These are phyloP conservation scores for Platerodrilus igneus DNA, from an alignment of 2,888 invertebrate species.

Conservation along the genomic window DNA sequence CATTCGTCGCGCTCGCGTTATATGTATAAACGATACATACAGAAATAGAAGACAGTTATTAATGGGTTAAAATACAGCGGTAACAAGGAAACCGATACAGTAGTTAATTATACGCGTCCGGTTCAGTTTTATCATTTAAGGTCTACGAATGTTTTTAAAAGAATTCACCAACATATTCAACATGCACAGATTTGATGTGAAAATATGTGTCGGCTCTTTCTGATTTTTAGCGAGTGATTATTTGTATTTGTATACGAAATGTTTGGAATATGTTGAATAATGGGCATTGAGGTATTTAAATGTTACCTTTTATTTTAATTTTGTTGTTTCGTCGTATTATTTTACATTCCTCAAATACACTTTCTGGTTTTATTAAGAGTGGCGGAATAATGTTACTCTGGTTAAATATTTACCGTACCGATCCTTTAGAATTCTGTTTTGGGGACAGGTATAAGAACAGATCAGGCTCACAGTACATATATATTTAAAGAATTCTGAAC, in stretches of 20 bases:
- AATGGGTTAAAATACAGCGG: conserved; percentile 8
- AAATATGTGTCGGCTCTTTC: conserved; percentile 27
- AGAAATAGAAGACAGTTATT: conserved; percentile 7
- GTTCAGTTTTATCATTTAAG: conserved; percentile 12
- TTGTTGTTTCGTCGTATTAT: conserved; percentile 15
- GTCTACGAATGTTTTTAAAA: conserved; percentile 12
- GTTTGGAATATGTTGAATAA: conserved; percentile 35
- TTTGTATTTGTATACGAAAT: conserved; percentile 30
- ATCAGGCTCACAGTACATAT: no score
- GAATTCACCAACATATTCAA: conserved; percentile 29
- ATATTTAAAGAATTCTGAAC: no score
- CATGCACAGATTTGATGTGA: conserved; percentile 29
- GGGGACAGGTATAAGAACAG: no score
- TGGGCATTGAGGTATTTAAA: conserved; percentile 30
- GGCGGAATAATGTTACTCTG: no score
- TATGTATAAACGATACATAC: no score
- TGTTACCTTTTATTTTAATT: conserved; percentile 24
- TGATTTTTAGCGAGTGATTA: conserved; percentile 32
- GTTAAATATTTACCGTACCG: no score
- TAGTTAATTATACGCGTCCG: conserved; percentile 15
- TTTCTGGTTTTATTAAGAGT: no score
- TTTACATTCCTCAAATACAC: conserved; percentile 24
- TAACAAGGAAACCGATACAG: conserved; percentile 13
- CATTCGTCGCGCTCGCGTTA: no score
- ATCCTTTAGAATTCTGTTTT: no score